These are phyloP conservation scores for Eufriesea mexicana DNA, from an alignment of 1,140 invertebrate species.

Conservation along the genomic window DNA sequence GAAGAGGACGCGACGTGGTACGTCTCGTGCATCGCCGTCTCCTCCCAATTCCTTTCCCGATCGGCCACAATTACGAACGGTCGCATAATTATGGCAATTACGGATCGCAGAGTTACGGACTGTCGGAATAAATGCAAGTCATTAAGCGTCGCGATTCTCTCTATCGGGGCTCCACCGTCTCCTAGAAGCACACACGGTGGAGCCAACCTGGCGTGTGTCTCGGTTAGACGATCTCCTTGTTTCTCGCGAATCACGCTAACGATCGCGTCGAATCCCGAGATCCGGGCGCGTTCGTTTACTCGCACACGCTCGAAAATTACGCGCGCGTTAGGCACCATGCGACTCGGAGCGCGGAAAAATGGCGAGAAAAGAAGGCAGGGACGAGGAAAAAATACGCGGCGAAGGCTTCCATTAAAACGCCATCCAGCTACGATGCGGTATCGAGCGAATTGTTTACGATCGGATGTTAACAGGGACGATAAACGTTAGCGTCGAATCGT, in stretches of 20 bases:
- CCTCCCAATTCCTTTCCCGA: conserved; percentile 35
- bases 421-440: no score
- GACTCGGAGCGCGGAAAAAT: background rate
- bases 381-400: background rate
- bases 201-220: no score
- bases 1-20: background rate
- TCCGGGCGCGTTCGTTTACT: conserved; percentile 1
- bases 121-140: conserved; percentile 58
- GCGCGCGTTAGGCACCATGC: no score
- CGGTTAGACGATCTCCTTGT: no score
- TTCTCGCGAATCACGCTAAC: conserved; percentile 50
- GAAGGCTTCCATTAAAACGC: background rate
- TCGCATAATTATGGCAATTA: conserved; percentile 69
- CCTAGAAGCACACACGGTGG: no score
- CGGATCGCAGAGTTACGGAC: conserved; percentile 55
- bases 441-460: background rate
- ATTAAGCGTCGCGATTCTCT: conserved; percentile 40
- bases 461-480: background rate
- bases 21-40: background rate
- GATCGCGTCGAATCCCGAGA: conserved; percentile 56
- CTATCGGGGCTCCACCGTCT: no score
- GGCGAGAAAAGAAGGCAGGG: background rate
- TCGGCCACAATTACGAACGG: conserved; percentile 53
- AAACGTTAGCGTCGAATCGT: background rate
- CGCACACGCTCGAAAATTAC: background rate